Evolutionary conservation across 2,797 vertebrate genomes (phyloP), one percentile per base, ranked within the genome.

Genomic region (Chrosomus eos): DNA sequence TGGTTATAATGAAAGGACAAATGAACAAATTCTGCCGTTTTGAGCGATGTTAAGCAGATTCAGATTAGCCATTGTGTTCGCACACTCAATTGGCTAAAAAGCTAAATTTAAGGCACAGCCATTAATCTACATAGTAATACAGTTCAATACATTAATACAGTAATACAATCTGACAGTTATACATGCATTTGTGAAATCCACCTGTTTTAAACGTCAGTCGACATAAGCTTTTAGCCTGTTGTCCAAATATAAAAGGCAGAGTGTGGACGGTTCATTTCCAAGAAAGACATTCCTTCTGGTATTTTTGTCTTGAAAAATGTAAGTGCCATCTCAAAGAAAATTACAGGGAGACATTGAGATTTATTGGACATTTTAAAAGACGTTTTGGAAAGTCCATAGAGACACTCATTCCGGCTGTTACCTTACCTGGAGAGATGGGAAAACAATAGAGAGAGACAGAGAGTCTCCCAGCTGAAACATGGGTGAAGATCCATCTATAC

Each of bases 301-400:
- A n/a, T 74, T 58, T 58, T 38, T 76, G 36, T 43, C 36, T 28
- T 77, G n/a, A 45, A 28, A 77, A 77, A 77, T 60, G 7, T 40
- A 7, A 28, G 14, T 78, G 36, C 8, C 53, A 76, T 58, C 18
- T 19, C 60, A 60, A 78, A 78, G 26, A 78, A 76, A 40, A 60
- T 26, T 26, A 40, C 36, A 26, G 11, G 31, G 51, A 7, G 13
- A 75, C 51, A 5, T 75, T 58, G 21, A 58, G 33, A 58, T 58
- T 38, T 38, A 60, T 40, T 58, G 23, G 53, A 60, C 33, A 40
- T 76, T 58, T 60, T 40, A 40, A 60, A 36, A 36, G 5, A 36
- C 36, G 6, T 36, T 36, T 36, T 36, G 5, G 74, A 40, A 38
- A 76, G 33, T 76, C 31, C 13, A 26, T 58, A 58, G 31, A 58